Conservation (phyloP, 2,113 vertebrate species). For the Cyanistes caeruleus region DNA sequence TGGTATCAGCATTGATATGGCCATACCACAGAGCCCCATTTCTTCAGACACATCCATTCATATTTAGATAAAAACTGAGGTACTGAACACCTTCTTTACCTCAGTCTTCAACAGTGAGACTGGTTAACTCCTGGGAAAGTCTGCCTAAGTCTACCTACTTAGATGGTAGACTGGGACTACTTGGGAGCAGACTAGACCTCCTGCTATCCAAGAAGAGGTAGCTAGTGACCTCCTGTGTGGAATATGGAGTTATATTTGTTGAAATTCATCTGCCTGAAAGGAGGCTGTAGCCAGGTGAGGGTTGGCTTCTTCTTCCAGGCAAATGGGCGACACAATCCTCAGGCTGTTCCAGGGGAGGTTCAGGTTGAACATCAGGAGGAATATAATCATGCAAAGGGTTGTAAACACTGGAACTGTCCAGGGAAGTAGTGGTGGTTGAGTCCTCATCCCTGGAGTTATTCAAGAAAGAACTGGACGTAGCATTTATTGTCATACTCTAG, state of each 20-base stretch:
- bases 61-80: neutral
- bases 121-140: neutral
- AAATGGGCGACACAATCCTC: neutral
- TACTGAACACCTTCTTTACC: neutral
- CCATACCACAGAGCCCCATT: neutral
- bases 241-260: no score
- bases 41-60: neutral
- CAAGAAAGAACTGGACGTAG: neutral
- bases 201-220: neutral
- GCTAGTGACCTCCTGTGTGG: neutral
- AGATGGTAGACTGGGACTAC: neutral
- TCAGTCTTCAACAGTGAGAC: neutral
- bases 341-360: neutral
- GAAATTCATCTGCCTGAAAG: neutral
- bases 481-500: neutral
- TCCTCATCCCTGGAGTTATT: neutral
- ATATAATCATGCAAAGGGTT: neutral
- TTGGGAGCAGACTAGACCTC: neutral
- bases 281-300: neutral
- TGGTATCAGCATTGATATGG: neutral
- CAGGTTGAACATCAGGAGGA: neutral
- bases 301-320: fast-evolving
- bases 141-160: no score
- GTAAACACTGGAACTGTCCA: neutral
- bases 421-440: neutral